phyloP scores from a whole-genome alignment of 2,113 vertebrate species.

The Arothron firmamentum region DNA sequence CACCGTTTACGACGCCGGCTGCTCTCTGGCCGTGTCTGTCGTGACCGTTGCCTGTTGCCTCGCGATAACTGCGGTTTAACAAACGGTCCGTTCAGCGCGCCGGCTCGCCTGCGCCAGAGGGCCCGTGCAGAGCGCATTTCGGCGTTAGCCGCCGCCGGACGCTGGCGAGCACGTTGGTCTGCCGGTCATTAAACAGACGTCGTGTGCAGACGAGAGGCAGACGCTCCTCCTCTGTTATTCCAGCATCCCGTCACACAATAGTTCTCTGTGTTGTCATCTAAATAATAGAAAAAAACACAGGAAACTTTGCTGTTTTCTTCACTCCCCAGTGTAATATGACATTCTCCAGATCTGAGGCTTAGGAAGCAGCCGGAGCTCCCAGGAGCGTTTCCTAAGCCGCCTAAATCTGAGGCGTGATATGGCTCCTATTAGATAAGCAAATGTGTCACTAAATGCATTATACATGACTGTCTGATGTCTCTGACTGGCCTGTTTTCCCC shows the following conservation, averaged over 20 bases:
- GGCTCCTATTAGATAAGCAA: slow-evolving; percentile 65
- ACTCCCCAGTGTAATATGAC: slow-evolving; percentile 29
- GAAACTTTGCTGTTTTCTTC: slow-evolving; percentile 34
- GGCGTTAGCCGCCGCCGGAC: slow-evolving; percentile 26
- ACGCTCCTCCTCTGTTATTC: slow-evolving; percentile 14
- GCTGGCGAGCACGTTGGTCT: slow-evolving; percentile 11
- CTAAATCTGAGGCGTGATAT: slow-evolving; percentile 58
- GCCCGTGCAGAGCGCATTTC: slow-evolving; percentile 18
- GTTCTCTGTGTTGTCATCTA: slow-evolving; percentile 12
- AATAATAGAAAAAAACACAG: slow-evolving; percentile 12
- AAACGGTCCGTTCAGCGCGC: neutral
- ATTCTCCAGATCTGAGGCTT: slow-evolving; percentile 54
- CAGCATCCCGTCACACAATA: slow-evolving; percentile 39
- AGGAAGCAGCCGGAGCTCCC: slow-evolving; percentile 32
- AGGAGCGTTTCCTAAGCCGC: slow-evolving; percentile 51
- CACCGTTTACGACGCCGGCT: neutral
- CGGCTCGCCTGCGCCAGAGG: slow-evolving; percentile 9
- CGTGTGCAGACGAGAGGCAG: slow-evolving; percentile 18
- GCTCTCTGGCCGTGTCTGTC: neutral
- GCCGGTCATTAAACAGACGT: slow-evolving; percentile 44
- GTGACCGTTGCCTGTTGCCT: neutral
- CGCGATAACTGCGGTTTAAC: neutral
- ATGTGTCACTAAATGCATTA: slow-evolving; percentile 57
- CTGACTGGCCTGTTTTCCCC: slow-evolving; percentile 34
- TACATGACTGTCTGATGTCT: slow-evolving; percentile 32